phyloP scores from a whole-genome alignment of 2,113 vertebrate species.

The Echinops telfairi region DNA sequence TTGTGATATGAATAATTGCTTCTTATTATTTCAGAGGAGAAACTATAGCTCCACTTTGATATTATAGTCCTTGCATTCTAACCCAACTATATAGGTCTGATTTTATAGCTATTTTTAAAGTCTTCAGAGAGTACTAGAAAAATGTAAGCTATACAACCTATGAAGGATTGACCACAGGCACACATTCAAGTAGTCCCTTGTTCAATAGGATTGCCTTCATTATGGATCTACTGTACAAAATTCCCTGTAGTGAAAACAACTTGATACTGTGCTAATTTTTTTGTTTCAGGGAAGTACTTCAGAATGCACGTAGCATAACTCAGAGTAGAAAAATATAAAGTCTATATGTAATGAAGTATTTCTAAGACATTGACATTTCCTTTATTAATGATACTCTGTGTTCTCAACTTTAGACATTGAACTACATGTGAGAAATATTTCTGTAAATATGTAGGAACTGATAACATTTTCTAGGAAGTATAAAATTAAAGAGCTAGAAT shows the following conservation, averaged over 20 bases:
- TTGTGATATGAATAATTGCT: background rate
- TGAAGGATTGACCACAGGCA: conserved; percentile 51
- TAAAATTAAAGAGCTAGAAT: conserved; percentile 3
- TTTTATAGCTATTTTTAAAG: conserved; percentile 34
- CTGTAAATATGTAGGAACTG: background rate
- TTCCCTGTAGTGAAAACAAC: background rate
- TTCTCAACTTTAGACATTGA: background rate
- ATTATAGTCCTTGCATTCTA: background rate
- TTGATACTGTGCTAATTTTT: background rate
- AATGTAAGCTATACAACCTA: background rate
- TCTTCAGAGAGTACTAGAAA: conserved; percentile 21
- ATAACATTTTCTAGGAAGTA: background rate
- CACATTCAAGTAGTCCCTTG: conserved; percentile 54
- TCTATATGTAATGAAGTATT: background rate
- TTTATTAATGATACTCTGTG: background rate
- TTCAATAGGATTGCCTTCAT: conserved; percentile 39
- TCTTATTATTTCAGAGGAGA: conserved; percentile 8
- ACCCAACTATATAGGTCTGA: background rate
- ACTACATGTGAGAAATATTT: background rate
- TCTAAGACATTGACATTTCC: conserved; percentile 7
- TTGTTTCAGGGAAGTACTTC: background rate
- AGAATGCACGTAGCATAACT: background rate
- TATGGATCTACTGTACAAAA: conserved; percentile 13
- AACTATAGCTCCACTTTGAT: background rate
- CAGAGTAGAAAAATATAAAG: background rate